Evolutionary conservation across 1,140 invertebrate genomes (phyloP).

Genomic region (Drosophila eugracilis): DNA sequence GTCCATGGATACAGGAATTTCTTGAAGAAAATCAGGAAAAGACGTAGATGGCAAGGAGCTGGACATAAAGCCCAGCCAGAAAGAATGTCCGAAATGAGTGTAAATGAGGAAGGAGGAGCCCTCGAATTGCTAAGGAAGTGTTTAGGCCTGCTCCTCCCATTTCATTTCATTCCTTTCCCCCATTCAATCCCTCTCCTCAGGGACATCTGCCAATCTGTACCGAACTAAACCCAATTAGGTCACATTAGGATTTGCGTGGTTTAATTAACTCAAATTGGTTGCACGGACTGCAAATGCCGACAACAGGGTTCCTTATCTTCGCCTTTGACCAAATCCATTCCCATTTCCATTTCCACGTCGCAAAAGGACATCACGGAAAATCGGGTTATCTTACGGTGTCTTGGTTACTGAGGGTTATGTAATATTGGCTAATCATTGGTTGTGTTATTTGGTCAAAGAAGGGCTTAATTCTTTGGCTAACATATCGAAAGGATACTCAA

Average conservation of each 20-base stretch:
- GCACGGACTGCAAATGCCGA: slow-evolving; percentile 48
- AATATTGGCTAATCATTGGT: slow-evolving; percentile 17
- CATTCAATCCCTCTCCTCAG: slow-evolving; percentile 10
- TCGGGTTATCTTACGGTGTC: slow-evolving; percentile 16
- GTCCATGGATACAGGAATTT: slow-evolving; percentile 17
- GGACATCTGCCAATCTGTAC: slow-evolving; percentile 54
- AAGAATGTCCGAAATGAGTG: slow-evolving; percentile 44
- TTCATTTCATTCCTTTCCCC: not conserved
- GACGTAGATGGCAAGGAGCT: slow-evolving; percentile 16
- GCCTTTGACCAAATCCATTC: slow-evolving; percentile 24
- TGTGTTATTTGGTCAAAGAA: not conserved
- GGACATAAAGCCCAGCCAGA: slow-evolving; percentile 46
- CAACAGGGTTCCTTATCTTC: slow-evolving; percentile 5
- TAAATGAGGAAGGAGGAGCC: slow-evolving; percentile 30
- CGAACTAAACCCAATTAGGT: slow-evolving; percentile 67
- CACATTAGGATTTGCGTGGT: slow-evolving; percentile 77
- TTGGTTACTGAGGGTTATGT: not conserved
- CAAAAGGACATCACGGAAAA: not conserved
- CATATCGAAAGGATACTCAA: too few species aligned
- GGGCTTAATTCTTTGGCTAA: not conserved
- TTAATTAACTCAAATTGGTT: slow-evolving; percentile 77
- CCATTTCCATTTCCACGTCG: slow-evolving; percentile 21
- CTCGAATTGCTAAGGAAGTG: slow-evolving; percentile 47
- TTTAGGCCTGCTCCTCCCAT: slow-evolving; percentile 31
- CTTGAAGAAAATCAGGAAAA: slow-evolving; percentile 20